Percentiles rank a stretch among this genome's conserved stretches.
phyloP scores from a whole-genome alignment of 2,113 vertebrate genomes.

The Onychostruthus taczanowskii region DNA sequence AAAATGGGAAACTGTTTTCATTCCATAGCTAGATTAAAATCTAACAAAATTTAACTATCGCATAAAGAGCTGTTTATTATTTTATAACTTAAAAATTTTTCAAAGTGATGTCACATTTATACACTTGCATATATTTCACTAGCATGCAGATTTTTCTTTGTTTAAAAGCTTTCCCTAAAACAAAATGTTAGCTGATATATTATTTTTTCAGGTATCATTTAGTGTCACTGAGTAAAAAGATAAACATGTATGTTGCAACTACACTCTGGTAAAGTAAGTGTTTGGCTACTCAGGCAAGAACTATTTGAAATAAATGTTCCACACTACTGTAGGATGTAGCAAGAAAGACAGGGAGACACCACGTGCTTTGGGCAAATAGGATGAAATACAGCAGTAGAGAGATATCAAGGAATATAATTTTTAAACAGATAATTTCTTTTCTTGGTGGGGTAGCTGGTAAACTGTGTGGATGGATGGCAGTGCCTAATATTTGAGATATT shows the following conservation, averaged over 20 bases:
- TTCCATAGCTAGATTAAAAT: slow-evolving; percentile 29
- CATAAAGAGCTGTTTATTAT: slow-evolving; percentile 17
- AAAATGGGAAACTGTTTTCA: not conserved
- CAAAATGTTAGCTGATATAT: not conserved
- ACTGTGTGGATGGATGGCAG: not conserved
- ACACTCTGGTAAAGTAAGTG: not conserved
- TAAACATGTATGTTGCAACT: not conserved
- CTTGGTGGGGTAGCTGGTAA: not conserved
- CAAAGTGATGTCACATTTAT: not conserved
- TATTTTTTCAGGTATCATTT: not conserved
- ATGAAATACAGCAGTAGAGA: not conserved
- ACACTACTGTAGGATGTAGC: not conserved
- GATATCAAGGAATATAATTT: not conserved
- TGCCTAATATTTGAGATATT: not conserved
- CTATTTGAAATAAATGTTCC: not conserved
- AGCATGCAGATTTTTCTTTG: not conserved
- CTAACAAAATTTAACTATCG: slow-evolving; percentile 1
- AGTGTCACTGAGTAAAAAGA: not conserved
- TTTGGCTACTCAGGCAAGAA: not conserved
- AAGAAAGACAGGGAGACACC: not conserved
- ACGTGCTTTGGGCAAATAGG: not conserved
- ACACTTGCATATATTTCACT: not conserved
- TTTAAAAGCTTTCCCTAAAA: not conserved
- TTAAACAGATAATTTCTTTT: not conserved
- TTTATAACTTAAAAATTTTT: not conserved